Evolutionary conservation across 1,140 invertebrate genomes (phyloP), one percentile per base, ranked within the genome.

Genomic region (Eurytemora carolleeae): DNA sequence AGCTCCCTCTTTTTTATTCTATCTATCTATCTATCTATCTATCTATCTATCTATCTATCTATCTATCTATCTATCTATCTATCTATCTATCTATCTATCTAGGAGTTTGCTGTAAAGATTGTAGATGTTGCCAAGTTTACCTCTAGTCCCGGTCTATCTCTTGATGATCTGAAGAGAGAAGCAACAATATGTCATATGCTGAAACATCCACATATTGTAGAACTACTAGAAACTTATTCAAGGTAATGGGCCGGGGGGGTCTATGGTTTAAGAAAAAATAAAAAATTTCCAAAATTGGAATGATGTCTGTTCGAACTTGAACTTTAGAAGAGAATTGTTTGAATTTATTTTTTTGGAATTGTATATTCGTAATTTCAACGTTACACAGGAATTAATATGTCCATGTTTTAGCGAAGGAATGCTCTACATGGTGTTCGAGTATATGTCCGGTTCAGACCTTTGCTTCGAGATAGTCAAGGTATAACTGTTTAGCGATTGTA

Each of bases 351-450:
- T n/a, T n/a, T n/a, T n/a, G n/a, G n/a, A n/a, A n/a, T n/a, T n/a
- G n/a, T n/a, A n/a, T n/a, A n/a, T n/a, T n/a, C n/a, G n/a, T n/a
- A n/a, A n/a, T n/a, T n/a, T n/a, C n/a, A n/a, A n/a, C n/a, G n/a
- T n/a, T n/a, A n/a, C n/a, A n/a, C n/a, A n/a, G n/a, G n/a, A 7
- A 19, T 55, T 26, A 3, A 58, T 59, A 20, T 59, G 15, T 1
- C 44, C 24, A 31, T 18, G 55, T 61, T 61, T 24, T 20, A 62
- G 67, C 68, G 92, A 96, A 75, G 93, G 93, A 68, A 94, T 96
- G 85, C 79, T 98, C 1, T 97, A 96, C 71, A 96, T 98, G 93
- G 90, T 98, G 64, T 97, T 97, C 77, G 93, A 98, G 82, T 94
- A 90, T 74, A 96, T 97, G 91, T 90, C 96, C 74, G 95, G 94